phyloP scores from a whole-genome alignment of 2,888 invertebrate species.

The Podabrus alpinus region DNA sequence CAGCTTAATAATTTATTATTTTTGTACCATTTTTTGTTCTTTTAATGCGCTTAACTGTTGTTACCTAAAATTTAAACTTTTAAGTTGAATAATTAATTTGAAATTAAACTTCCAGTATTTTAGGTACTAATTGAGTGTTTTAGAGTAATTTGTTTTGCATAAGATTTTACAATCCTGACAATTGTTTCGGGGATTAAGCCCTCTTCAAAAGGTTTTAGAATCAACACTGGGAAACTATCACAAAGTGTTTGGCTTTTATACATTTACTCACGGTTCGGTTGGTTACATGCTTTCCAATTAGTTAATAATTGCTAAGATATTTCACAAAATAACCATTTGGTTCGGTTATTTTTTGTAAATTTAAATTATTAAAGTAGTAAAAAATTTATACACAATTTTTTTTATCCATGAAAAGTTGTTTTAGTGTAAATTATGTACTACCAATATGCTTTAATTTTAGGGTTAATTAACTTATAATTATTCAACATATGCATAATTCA shows the following conservation, averaged over 20 bases:
- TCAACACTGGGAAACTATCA: background rate
- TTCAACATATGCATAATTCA: conserved; percentile 52
- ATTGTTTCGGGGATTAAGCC: background rate
- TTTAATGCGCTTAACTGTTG: background rate
- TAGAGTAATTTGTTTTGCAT: background rate
- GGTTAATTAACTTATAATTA: background rate
- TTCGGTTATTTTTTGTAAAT: background rate
- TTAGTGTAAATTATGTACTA: background rate
- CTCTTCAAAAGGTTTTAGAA: background rate
- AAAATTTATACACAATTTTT: too few species aligned
- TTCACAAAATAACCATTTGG: background rate
- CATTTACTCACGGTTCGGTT: background rate
- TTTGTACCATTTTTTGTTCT: background rate
- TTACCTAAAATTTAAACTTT: background rate
- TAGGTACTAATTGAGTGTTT: background rate
- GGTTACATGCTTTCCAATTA: background rate
- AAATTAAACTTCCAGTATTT: background rate
- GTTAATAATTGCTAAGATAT: background rate
- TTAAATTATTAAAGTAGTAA: too few species aligned
- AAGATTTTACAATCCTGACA: background rate
- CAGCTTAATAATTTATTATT: too few species aligned
- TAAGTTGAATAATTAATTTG: background rate
- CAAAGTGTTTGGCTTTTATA: background rate
- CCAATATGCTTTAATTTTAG: background rate
- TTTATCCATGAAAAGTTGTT: background rate